A percentile compares a stretch with the other conserved stretches of the same genome.
These are phyloP conservation scores for Leptothorax acervorum DNA, from an alignment of 2,888 invertebrate genomes.

Conservation along the genomic window DNA sequence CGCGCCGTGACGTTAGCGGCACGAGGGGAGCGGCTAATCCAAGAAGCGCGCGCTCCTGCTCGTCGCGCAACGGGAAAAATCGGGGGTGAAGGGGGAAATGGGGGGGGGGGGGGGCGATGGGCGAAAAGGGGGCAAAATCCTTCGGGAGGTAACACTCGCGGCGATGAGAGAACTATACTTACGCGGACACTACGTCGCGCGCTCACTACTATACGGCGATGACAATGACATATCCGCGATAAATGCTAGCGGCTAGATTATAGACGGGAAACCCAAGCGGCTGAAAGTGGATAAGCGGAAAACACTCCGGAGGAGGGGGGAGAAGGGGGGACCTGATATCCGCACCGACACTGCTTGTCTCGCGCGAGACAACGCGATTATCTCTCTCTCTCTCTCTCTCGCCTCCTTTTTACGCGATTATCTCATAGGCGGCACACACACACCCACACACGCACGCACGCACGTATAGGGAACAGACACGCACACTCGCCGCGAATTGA, in stretches of 20 bases:
- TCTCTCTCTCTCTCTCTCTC: neutral
- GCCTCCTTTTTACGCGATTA: neutral
- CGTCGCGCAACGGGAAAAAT: conserved; percentile 54
- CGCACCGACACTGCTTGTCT: conserved; percentile 12
- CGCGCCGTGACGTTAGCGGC: conserved; percentile 39
- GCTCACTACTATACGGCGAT: neutral
- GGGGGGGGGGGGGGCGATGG: neutral
- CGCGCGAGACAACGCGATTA: conserved; percentile 39
- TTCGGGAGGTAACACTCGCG: neutral
- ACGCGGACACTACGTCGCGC: conserved; percentile 10
- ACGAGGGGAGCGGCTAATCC: conserved; percentile 82
- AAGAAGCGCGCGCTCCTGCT: conserved; percentile 80
- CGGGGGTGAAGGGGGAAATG: neutral
- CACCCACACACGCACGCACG: neutral
- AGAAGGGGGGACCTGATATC: neutral
- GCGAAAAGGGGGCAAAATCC: no score
- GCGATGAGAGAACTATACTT: neutral
- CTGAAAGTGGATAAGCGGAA: conserved; percentile 2
- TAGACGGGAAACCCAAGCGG: neutral
- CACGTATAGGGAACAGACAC: neutral
- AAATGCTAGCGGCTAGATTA: neutral
- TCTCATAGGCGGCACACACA: neutral
- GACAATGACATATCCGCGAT: neutral
- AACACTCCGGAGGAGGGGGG: neutral
- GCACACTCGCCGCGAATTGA: conserved; percentile 5